Conservation (phyloP, 92 coral and sea anemone species). For the Actinostola sp. region DNA sequence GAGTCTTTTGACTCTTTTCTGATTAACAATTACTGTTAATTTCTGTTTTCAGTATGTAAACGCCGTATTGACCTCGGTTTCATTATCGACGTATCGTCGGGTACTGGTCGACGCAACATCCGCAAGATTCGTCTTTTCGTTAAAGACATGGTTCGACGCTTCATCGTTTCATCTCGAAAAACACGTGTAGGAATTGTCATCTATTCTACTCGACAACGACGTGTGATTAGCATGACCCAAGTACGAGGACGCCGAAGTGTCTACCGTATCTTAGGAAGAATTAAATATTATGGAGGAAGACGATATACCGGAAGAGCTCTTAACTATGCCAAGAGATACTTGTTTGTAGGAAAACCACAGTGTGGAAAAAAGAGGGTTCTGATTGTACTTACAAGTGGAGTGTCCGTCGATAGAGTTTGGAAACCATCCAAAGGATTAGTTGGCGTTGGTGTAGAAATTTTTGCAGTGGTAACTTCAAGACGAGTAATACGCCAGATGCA, state of each 20-base stretch:
- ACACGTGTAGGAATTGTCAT: slow-evolving; percentile 74
- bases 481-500: neutral
- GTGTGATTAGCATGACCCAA: slow-evolving; percentile 42
- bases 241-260: slow-evolving; percentile 6
- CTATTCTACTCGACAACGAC: slow-evolving; percentile 42
- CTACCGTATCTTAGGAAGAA: slow-evolving; percentile 28
- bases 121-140: slow-evolving; percentile 49
- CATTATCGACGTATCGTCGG: slow-evolving; percentile 62
- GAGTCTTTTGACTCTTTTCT: too few relatives aligned
- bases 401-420: slow-evolving; percentile 49
- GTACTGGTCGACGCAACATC: slow-evolving; percentile 57
- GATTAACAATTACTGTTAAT: too few relatives aligned
- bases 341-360: slow-evolving; percentile 53
- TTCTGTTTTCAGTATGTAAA: slow-evolving; percentile 72
- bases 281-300: slow-evolving; percentile 52
- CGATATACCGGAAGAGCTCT: slow-evolving; percentile 53
- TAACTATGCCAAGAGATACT: slow-evolving; percentile 18
- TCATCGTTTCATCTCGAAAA: slow-evolving; percentile 55
- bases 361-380: slow-evolving; percentile 55
- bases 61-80: slow-evolving; percentile 72
- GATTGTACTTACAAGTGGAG: slow-evolving; percentile 61
- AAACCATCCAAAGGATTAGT: slow-evolving; percentile 34
- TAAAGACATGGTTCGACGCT: slow-evolving; percentile 62
- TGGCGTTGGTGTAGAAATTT: slow-evolving; percentile 25
- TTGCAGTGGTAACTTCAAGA: slow-evolving; percentile 23